These are phyloP conservation scores for Phoenoteleia sp. DNA, from an alignment of 2,888 invertebrate genomes.

Conservation along the genomic window DNA sequence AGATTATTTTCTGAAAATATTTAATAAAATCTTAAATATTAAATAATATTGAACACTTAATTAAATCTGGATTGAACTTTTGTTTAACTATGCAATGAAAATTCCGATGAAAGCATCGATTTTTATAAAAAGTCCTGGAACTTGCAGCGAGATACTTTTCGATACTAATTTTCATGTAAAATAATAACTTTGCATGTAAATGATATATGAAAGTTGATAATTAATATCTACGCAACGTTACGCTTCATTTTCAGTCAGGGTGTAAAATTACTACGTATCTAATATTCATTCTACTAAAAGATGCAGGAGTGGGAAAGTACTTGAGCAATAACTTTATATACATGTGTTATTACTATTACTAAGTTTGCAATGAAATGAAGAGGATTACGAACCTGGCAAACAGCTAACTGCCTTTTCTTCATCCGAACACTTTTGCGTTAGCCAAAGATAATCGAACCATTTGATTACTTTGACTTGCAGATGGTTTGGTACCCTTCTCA, in stretches of 20 bases:
- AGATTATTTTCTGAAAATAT: slow-evolving; percentile 14
- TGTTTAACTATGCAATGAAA: background rate
- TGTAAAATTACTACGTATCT: background rate
- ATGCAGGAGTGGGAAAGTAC: no score
- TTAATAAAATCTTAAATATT: no score
- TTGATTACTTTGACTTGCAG: slow-evolving; percentile 99
- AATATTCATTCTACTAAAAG: background rate
- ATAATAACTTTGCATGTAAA: background rate
- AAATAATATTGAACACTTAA: background rate
- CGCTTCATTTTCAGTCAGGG: no score
- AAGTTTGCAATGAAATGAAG: background rate
- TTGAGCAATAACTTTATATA: no score
- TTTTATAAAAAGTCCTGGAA: background rate
- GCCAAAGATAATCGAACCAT: slow-evolving; percentile 99
- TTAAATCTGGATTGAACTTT: slow-evolving; percentile 7
- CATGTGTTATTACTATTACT: background rate
- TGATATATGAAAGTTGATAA: no score
- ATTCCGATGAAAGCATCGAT: background rate
- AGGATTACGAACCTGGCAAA: slow-evolving; percentile 90
- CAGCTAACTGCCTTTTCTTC: slow-evolving; percentile 98
- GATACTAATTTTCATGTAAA: background rate
- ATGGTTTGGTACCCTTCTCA: slow-evolving; percentile 97
- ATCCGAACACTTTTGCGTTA: slow-evolving; percentile 99
- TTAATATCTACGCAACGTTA: background rate
- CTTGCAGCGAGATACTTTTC: background rate